These are phyloP conservation scores for Drosophila gunungcola DNA, from an alignment of 1,140 invertebrate species.

Conservation along the genomic window DNA sequence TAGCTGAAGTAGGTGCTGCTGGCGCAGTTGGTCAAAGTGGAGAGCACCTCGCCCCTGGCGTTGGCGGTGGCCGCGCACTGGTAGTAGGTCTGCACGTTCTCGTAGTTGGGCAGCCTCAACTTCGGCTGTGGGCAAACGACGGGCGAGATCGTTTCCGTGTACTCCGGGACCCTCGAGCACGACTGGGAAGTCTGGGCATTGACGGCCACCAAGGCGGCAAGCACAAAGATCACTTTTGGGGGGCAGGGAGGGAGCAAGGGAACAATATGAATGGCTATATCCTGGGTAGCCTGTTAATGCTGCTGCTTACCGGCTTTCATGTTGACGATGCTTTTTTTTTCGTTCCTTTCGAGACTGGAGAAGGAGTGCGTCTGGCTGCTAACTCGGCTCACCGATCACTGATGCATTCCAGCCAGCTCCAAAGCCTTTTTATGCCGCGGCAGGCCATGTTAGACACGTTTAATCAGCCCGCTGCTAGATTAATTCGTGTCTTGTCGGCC, in stretches of 20 bases:
- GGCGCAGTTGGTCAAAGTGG: not conserved
- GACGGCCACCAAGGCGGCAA: conserved; percentile 52
- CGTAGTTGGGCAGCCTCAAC: conserved; percentile 56
- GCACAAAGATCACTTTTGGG: conserved; percentile 47
- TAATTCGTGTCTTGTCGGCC: conserved; percentile 63
- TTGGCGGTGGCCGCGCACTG: not conserved
- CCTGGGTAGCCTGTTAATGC: not conserved
- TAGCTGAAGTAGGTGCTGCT: conserved; percentile 38
- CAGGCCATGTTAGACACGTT: conserved; percentile 42
- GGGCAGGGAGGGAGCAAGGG: not conserved
- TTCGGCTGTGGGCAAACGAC: conserved; percentile 11
- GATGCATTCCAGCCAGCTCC: conserved; percentile 23
- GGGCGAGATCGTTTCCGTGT: conserved; percentile 19
- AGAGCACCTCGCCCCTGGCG: not conserved
- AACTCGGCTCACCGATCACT: conserved; percentile 62
- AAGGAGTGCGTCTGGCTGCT: conserved; percentile 46
- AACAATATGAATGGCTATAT: conserved; percentile 2
- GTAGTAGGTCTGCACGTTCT: conserved; percentile 44
- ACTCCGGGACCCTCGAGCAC: conserved; percentile 24
- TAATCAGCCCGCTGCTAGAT: conserved; percentile 72
- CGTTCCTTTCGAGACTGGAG: conserved; percentile 18
- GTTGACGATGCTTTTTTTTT: conserved; percentile 18
- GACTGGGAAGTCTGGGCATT: conserved; percentile 22
- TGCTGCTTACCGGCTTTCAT: conserved; percentile 72
- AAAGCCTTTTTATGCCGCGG: conserved; percentile 62